Conservation (phyloP, 2,113 vertebrate species). For the Dendropsophus ebraccatus region DNA sequence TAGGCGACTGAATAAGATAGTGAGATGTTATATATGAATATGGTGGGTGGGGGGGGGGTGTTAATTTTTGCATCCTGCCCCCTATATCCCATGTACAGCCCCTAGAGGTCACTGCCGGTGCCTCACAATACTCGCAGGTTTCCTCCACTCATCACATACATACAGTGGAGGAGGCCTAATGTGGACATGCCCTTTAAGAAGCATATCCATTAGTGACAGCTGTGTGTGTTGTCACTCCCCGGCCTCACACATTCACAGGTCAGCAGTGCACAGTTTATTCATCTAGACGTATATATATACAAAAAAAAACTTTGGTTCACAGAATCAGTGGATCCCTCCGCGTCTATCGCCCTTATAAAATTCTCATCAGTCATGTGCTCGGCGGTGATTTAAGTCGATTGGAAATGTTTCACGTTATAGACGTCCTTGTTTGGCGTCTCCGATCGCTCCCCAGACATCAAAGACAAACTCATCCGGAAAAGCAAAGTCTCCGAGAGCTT, state of each 20-base stretch:
- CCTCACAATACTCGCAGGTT: background rate
- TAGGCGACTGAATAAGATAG: too few species aligned
- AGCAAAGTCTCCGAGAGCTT: constrained; percentile 92
- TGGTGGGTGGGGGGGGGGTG: too few species aligned
- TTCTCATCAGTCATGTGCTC: constrained; percentile 2
- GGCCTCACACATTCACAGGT: background rate
- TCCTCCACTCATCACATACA: background rate
- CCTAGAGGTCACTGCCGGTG: too few species aligned
- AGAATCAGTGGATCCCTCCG: background rate
- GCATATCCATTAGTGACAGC: background rate
- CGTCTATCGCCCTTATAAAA: constrained; percentile 1
- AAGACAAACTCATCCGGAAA: constrained; percentile 97
- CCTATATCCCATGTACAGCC: too few species aligned
- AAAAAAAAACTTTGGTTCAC: constrained; percentile 25
- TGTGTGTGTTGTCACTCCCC: background rate
- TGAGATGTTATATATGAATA: too few species aligned
- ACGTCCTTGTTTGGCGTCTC: constrained; percentile 86
- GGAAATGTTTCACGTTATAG: constrained; percentile 64
- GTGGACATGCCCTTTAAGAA: background rate
- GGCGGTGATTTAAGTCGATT: constrained; percentile 28
- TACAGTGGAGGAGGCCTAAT: background rate
- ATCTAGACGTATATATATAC: constrained; percentile 38
- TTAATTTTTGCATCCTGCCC: too few species aligned
- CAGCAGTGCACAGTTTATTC: constrained; percentile 18
- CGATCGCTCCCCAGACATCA: constrained; percentile 94